Conservation (phyloP, 2,113 vertebrate genomes). For the Strix uralensis region DNA sequence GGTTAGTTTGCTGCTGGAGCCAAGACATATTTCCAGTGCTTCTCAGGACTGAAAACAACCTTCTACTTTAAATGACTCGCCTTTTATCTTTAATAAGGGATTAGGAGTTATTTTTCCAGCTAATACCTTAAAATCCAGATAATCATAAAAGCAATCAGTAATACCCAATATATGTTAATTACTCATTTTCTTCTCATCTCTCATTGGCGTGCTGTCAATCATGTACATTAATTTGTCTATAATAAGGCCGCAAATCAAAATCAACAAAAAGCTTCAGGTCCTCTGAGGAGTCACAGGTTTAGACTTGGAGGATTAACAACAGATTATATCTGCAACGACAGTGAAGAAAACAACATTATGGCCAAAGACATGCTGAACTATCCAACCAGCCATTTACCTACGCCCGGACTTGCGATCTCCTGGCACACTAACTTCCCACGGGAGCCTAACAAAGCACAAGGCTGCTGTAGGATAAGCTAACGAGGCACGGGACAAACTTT, state of each 20-base stretch:
- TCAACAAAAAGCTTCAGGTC: not conserved
- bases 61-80: slow-evolving; percentile 68
- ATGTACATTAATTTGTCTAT: slow-evolving; percentile 37
- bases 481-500: not conserved
- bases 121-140: slow-evolving; percentile 75
- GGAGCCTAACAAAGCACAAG: not conserved
- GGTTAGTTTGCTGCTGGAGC: slow-evolving; percentile 38
- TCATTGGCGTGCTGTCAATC: slow-evolving; percentile 32
- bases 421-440: not conserved
- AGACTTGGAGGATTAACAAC: not conserved
- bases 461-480: not conserved
- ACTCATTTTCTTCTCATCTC: slow-evolving; percentile 63
- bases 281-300: slow-evolving; percentile 30
- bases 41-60: slow-evolving; percentile 63
- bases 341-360: not conserved
- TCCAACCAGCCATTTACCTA: not conserved
- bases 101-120: slow-evolving; percentile 68
- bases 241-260: slow-evolving; percentile 49
- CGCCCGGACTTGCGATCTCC: rapidly evolving
- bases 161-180: slow-evolving; percentile 61
- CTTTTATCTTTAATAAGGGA: slow-evolving; percentile 73
- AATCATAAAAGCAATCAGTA: slow-evolving; percentile 69
- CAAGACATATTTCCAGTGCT: slow-evolving; percentile 68
- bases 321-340: not conserved
- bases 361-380: not conserved